Evolutionary conservation across 2,888 invertebrate species (phyloP).

Genomic region (Acrobasis consociella): DNA sequence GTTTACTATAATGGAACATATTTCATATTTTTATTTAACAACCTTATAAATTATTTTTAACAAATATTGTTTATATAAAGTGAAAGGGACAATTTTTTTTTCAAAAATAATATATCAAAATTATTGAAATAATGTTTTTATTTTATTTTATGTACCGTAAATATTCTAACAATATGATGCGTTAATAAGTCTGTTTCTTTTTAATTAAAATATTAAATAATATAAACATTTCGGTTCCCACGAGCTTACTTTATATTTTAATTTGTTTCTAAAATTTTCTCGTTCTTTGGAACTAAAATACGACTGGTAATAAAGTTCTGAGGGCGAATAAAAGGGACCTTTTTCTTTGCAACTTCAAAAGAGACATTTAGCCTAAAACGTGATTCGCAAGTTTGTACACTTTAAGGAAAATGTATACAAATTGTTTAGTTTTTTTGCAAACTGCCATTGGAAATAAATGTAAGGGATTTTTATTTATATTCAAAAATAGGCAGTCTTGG

Average conservation of each 20-base stretch:
- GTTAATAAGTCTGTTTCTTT: background rate
- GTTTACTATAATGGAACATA: too few species aligned
- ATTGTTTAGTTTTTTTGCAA: background rate
- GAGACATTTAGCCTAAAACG: conserved; percentile 6
- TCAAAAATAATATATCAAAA: too few species aligned
- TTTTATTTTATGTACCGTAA: too few species aligned
- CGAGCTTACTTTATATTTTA: background rate
- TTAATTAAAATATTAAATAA: background rate
- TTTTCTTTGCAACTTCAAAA: conserved; percentile 9
- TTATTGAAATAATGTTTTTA: too few species aligned
- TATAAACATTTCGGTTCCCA: background rate
- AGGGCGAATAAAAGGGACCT: background rate
- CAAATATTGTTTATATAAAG: too few species aligned
- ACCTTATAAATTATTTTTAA: too few species aligned
- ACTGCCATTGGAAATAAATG: background rate
- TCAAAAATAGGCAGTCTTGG: too few species aligned
- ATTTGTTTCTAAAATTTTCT: background rate
- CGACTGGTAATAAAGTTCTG: conserved; percentile 6
- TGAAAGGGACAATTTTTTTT: too few species aligned
- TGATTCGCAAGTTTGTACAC: conserved; percentile 1
- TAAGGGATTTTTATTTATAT: too few species aligned
- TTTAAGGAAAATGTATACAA: background rate
- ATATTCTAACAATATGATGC: too few species aligned
- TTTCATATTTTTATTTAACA: too few species aligned
- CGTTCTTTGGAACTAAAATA: background rate